Conservation (phyloP, 2,888 invertebrate genomes). For the Acronicta psi region DNA sequence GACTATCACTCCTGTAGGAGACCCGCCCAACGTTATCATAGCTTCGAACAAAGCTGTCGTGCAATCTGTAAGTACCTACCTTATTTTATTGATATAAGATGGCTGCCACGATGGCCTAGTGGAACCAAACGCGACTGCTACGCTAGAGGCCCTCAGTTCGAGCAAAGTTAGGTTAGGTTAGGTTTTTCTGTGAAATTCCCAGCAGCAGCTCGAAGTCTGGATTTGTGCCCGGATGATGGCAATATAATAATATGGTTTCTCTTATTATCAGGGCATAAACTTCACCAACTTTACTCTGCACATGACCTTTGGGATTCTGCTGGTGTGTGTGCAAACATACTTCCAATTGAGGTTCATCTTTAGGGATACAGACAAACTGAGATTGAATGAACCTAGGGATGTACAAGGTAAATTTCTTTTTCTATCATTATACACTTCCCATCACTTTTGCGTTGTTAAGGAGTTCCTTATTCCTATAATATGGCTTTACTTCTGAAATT, state of each 20-base stretch:
- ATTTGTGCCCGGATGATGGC: too few species aligned
- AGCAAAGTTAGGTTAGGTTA: too few species aligned
- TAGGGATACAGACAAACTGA: slow-evolving; percentile 91
- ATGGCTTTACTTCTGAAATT: too few species aligned
- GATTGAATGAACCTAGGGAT: slow-evolving; percentile 92
- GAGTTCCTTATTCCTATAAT: too few species aligned
- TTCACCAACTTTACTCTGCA: slow-evolving; percentile 95
- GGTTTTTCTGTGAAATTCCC: too few species aligned
- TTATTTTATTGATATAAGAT: neutral
- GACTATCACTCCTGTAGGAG: slow-evolving; percentile 96
- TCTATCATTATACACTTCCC: neutral
- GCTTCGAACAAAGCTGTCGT: slow-evolving; percentile 92
- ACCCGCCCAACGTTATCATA: slow-evolving; percentile 97
- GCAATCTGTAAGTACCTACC: slow-evolving; percentile 88
- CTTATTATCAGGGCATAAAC: slow-evolving; percentile 91
- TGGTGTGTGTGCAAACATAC: slow-evolving; percentile 92
- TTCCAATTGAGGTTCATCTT: slow-evolving; percentile 92
- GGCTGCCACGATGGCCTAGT: too few species aligned
- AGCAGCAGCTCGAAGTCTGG: too few species aligned
- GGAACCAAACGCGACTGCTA: too few species aligned
- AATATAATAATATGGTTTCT: neutral
- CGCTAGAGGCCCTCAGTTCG: too few species aligned
- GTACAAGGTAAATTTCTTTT: slow-evolving; percentile 81
- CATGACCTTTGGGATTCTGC: slow-evolving; percentile 93
- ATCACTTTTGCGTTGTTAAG: too few species aligned